Evolutionary conservation across 2,113 vertebrate genomes (phyloP).

Genomic region (Bubo blakistoni): DNA sequence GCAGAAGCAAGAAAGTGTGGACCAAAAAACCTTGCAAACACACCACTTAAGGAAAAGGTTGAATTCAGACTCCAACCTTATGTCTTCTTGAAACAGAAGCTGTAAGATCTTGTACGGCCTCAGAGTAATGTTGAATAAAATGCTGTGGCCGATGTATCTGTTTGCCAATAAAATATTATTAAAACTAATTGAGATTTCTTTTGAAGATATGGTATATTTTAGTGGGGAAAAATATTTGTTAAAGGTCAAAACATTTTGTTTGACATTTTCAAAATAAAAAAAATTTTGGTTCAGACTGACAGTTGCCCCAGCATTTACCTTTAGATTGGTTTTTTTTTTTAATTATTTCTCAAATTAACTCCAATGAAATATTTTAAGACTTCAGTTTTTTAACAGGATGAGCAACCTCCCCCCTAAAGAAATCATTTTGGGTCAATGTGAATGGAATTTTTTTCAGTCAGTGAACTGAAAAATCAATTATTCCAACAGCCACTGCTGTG

Average conservation of each 20-base stretch:
- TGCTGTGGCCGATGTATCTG: rapidly evolving
- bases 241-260: not conserved
- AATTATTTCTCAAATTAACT: not conserved
- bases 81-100: not conserved
- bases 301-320: not conserved
- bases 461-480: slow-evolving; percentile 61
- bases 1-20: not conserved
- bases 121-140: not conserved
- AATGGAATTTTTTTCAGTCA: slow-evolving; percentile 45
- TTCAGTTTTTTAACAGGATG: not conserved
- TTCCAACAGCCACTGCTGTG: not conserved
- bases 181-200: not conserved
- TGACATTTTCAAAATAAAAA: not conserved
- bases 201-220: not conserved
- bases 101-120: not conserved
- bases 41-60: rapidly evolving
- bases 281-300: not conserved
- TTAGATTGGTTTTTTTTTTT: not conserved
- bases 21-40: not conserved
- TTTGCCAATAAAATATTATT: not conserved
- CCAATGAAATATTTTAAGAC: not conserved
- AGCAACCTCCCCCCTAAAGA: not conserved
- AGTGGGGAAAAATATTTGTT: not conserved
- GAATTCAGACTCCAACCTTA: not conserved
- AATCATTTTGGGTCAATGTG: slow-evolving; percentile 26